A percentile compares a stretch with the other conserved stretches of the same genome.
Conservation (phyloP, 2,113 vertebrate genomes). For the Panurus biarmicus region DNA sequence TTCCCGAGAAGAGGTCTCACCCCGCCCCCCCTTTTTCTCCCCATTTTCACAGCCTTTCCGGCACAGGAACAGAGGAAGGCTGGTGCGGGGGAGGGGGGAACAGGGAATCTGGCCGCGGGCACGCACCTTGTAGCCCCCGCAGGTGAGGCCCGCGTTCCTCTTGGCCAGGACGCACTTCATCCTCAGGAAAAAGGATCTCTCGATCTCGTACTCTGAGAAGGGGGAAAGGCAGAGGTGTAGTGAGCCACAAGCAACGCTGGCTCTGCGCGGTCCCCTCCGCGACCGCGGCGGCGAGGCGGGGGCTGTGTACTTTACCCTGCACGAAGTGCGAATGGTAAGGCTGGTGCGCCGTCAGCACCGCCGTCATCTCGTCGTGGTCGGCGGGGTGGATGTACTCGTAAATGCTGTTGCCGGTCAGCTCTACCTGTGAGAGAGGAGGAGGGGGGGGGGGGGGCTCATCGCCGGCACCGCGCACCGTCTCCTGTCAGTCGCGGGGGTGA, state of each 20-base stretch:
- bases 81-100: rapidly evolving
- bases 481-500: neutral
- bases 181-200: slow-evolving; percentile 93
- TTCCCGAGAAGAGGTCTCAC: neutral
- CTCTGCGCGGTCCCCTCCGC: neutral
- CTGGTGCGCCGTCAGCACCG: slow-evolving; percentile 93
- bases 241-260: neutral
- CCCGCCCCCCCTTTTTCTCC: neutral
- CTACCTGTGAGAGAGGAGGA: slow-evolving; percentile 81
- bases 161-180: slow-evolving; percentile 98
- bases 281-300: neutral
- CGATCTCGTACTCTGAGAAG: slow-evolving; percentile 89
- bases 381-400: slow-evolving; percentile 97
- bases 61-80: neutral
- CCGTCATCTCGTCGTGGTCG: slow-evolving; percentile 96
- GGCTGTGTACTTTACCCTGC: slow-evolving; percentile 76
- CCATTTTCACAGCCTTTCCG: neutral
- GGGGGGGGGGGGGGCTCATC: neutral
- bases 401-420: slow-evolving; percentile 97
- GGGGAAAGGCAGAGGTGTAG: neutral
- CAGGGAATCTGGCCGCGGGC: neutral
- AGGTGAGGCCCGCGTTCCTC: slow-evolving; percentile 93
- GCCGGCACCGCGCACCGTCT: neutral
- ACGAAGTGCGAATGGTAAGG: slow-evolving; percentile 96
- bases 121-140: slow-evolving; percentile 94